These are phyloP conservation scores for Australoheros facetus DNA, from an alignment of 2,797 vertebrate species.

Conservation along the genomic window DNA sequence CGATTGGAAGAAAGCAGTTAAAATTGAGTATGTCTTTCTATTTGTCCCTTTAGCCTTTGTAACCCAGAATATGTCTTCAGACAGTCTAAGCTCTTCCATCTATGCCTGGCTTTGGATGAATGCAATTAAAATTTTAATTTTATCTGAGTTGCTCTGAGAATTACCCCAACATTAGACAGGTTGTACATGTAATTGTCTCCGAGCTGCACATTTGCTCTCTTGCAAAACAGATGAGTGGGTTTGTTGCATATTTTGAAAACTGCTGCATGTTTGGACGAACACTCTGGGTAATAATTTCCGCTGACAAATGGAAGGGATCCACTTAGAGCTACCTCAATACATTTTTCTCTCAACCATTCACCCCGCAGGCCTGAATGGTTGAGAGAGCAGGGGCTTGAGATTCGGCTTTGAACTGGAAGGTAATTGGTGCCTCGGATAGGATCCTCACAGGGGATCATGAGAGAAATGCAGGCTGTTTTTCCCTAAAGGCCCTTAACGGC, in stretches of 20 bases:
- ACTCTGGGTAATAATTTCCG: not conserved
- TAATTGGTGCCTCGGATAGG: constrained; percentile 63
- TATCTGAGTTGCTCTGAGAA: constrained; percentile 14
- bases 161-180: not conserved
- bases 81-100: not conserved
- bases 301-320: not conserved
- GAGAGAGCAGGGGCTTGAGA: constrained; percentile 1
- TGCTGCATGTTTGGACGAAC: not conserved
- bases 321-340: not conserved
- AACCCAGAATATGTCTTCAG: constrained; percentile 2
- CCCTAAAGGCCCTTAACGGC: constrained; percentile 29
- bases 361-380: too few species aligned
- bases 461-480: constrained; percentile 35
- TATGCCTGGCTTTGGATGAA: constrained; percentile 12
- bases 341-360: not conserved
- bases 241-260: not conserved
- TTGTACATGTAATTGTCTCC: not conserved
- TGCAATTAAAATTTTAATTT: constrained; percentile 13
- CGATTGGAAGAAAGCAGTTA: constrained; percentile 44
- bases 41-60: constrained; percentile 7
- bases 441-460: constrained; percentile 62
- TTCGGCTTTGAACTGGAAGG: constrained; percentile 37
- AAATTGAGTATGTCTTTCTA: constrained; percentile 6
- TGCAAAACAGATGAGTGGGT: not conserved
- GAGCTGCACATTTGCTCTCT: not conserved